A percentile compares a stretch with the other conserved stretches of the same genome.
phyloP scores from a whole-genome alignment of 1,140 invertebrate species.

The Drosophila elegans region DNA sequence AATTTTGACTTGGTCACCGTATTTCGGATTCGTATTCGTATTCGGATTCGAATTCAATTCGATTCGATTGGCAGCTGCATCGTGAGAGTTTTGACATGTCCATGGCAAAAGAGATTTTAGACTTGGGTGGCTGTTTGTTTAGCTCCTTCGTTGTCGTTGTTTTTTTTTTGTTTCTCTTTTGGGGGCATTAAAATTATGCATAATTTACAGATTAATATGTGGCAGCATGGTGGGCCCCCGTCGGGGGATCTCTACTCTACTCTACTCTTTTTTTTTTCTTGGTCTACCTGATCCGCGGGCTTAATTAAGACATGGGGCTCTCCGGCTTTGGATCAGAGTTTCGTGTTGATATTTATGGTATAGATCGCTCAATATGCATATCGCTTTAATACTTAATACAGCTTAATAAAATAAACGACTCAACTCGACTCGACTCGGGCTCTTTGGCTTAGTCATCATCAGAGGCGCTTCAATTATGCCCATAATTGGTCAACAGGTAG shows the following conservation, averaged over 20 bases:
- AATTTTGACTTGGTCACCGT: conserved; percentile 50
- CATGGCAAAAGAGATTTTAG: not conserved
- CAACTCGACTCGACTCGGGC: conserved; percentile 1
- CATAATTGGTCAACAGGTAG: conserved; percentile 82
- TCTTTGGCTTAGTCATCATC: conserved; percentile 37
- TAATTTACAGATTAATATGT: conserved; percentile 75
- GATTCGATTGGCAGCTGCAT: conserved; percentile 25
- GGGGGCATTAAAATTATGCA: conserved; percentile 73
- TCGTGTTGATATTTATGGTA: conserved; percentile 80
- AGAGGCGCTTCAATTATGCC: conserved; percentile 76
- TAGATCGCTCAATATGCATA: conserved; percentile 78
- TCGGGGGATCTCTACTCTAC: conserved; percentile 7
- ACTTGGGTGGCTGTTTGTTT: conserved; percentile 60
- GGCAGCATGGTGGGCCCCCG: conserved; percentile 42
- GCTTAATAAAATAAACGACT: conserved; percentile 53
- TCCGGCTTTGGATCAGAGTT: conserved; percentile 23
- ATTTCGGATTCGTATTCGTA: conserved; percentile 39
- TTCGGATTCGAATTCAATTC: conserved; percentile 18
- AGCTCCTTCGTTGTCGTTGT: conserved; percentile 9
- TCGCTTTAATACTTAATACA: conserved; percentile 64
- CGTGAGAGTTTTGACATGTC: conserved; percentile 62
- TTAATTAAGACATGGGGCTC: conserved; percentile 38
- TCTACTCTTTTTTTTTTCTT: too few relatives aligned
- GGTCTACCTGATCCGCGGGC: conserved; percentile 47
- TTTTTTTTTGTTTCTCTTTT: conserved; percentile 28